A percentile compares a stretch with the other conserved stretches of the same genome.
phyloP scores from a whole-genome alignment of 2,113 vertebrate genomes.

The Gracilinanus agilis region DNA sequence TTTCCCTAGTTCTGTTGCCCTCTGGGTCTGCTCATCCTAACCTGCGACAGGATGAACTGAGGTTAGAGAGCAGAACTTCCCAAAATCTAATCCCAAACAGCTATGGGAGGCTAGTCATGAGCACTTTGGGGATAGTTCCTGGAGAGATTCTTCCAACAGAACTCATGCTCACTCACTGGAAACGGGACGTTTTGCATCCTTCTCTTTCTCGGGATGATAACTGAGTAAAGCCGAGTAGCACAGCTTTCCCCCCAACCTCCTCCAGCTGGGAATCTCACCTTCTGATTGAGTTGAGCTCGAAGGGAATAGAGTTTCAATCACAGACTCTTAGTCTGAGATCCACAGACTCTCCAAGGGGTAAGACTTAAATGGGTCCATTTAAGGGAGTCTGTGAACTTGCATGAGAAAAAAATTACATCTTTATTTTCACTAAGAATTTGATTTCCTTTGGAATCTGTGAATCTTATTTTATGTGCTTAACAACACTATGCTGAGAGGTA shows the following conservation, averaged over 20 bases:
- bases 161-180: too few relatives aligned
- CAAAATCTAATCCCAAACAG: conserved; percentile 10
- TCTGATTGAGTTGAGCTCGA: not conserved
- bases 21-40: conserved; percentile 9
- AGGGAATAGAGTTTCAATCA: not conserved
- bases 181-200: not conserved
- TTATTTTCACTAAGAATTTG: too few relatives aligned
- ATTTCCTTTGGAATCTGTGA: too few relatives aligned
- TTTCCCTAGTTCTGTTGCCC: not conserved
- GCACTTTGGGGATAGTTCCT: conserved; percentile 9
- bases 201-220: not conserved
- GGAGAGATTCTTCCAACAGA: not conserved
- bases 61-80: not conserved
- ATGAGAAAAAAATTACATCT: too few relatives aligned
- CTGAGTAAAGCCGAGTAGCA: not conserved
- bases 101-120: not conserved
- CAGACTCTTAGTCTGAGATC: not conserved
- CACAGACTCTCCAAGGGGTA: not conserved
- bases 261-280: not conserved
- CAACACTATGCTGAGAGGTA: too few relatives aligned
- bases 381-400: not conserved
- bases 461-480: too few relatives aligned
- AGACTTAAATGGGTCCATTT: not conserved
- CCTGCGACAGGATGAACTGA: not conserved
- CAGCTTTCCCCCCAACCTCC: not conserved